phyloP scores from a whole-genome alignment of 2,797 vertebrate genomes.

The Muraenolepis orangiensis region DNA sequence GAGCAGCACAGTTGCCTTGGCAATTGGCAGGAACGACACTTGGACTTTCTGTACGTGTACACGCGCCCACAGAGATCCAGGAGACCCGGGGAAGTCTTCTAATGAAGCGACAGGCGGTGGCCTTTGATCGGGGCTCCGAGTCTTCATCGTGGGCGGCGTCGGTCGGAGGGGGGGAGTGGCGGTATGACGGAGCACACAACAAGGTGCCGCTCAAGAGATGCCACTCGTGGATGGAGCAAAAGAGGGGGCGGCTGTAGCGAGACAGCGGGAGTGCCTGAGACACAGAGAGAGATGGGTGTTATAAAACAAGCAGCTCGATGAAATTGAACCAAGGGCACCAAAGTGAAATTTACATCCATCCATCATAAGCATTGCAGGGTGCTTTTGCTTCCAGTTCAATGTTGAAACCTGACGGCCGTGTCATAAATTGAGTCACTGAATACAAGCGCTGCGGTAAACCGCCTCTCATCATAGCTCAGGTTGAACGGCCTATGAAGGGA shows the following conservation, averaged over 20 bases:
- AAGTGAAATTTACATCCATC: not conserved
- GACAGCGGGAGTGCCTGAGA: not conserved
- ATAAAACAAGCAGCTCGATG: not conserved
- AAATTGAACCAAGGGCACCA: not conserved
- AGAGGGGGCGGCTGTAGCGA: not conserved
- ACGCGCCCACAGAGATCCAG: conserved; percentile 21
- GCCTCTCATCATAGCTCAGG: not conserved
- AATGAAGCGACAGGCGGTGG: conserved; percentile 57
- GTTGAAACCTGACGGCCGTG: too few species aligned
- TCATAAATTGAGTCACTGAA: too few species aligned
- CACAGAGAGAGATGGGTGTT: not conserved
- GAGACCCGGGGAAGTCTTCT: conserved; percentile 40
- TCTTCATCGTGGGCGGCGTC: conserved; percentile 14
- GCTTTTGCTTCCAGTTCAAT: not conserved
- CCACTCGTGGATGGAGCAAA: not conserved
- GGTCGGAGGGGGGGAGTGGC: not conserved
- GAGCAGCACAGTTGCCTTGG: conserved; percentile 29
- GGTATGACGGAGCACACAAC: not conserved
- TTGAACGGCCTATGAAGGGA: not conserved
- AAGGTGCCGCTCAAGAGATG: not conserved
- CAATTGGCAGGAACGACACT: conserved; percentile 40
- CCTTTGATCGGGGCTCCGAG: conserved; percentile 45
- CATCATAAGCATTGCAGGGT: not conserved
- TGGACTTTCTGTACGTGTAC: conserved; percentile 37
- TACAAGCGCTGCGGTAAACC: not conserved